phyloP scores from a whole-genome alignment of 2,888 invertebrate species.

The Spatulosminthurus flaviceps region DNA sequence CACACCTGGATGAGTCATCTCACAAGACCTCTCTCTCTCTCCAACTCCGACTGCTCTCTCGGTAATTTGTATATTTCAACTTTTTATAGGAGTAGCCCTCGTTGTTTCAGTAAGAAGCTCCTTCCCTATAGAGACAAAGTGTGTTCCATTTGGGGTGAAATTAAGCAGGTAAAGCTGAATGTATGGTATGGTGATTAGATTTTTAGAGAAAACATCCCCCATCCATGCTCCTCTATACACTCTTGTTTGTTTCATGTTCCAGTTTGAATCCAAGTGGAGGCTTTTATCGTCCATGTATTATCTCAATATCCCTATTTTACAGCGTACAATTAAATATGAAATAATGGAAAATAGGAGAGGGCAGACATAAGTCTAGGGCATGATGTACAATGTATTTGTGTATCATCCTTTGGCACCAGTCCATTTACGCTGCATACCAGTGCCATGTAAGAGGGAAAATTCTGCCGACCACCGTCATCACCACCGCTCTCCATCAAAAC shows the following conservation, averaged over 20 bases:
- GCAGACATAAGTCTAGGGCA: neutral
- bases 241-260: neutral
- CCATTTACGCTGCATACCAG: constrained; percentile 1
- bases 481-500: constrained; percentile 34
- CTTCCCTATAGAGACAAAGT: neutral
- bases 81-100: too few relatives aligned
- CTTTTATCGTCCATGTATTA: constrained; percentile 11
- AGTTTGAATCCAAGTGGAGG: constrained; percentile 10
- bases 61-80: constrained; percentile 5
- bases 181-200: constrained; percentile 10
- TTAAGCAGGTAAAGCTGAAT: neutral
- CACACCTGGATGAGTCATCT: constrained; percentile 63
- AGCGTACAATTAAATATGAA: constrained; percentile 6
- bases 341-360: neutral
- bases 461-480: constrained; percentile 27
- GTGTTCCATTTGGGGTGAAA: neutral
- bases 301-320: constrained; percentile 18
- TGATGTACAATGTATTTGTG: neutral
- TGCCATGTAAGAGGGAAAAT: constrained; percentile 1
- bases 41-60: neutral
- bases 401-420: neutral
- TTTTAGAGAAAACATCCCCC: constrained; percentile 1
- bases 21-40: neutral
- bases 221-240: neutral
- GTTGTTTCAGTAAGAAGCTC: neutral